Base-by-base conservation (phyloP, 2,113 vertebrate species). In the Rhizomys pruinosus region DNA sequence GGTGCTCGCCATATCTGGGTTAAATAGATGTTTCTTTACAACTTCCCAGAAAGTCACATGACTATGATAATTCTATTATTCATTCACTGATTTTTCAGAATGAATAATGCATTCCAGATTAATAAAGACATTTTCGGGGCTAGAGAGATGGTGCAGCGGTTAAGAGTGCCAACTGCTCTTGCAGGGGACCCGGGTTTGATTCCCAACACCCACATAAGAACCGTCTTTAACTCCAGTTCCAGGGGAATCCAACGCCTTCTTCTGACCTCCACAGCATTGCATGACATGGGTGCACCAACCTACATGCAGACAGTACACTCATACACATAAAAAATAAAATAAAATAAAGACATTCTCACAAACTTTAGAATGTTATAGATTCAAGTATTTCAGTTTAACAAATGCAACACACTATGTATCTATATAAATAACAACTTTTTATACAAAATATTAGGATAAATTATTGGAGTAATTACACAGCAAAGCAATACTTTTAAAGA, bases 301-400 rank as follows among this genome's bases (percentile, higher is more conserved):
- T n/a, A n/a, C n/a, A n/a, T n/a, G n/a, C n/a, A n/a, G n/a, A n/a
- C n/a, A n/a, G n/a, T n/a, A n/a, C n/a, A n/a, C n/a, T n/a, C n/a
- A n/a, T n/a, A n/a, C n/a, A n/a, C n/a, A n/a, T n/a, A n/a, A n/a
- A n/a, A n/a, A n/a, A n/a, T n/a, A n/a, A n/a, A n/a, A n/a, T n/a
- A n/a, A n/a, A 91, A 87, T 79, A 92, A 81, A 84, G 95, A 76
- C 29, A 84, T 76, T 93, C 34, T 71, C 57, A 93, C 71, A 90
- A 95, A 66, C 77, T 37, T 37, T 90, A 85, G 87, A 94, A 87
- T 63, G 25, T 82, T 73, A 81, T 66, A 77, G 55, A 55, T 78
- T 25, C 22, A 90, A 90, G 27, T 69, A 32, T 57, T 91, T 79
- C 23, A 86, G 47, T 72, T 97, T 91, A 87, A 23, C 23, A 79